Percentiles rank a stretch among this genome's conserved stretches.
phyloP scores from a whole-genome alignment of 2,888 invertebrate species.

The Erebia aethiops region DNA sequence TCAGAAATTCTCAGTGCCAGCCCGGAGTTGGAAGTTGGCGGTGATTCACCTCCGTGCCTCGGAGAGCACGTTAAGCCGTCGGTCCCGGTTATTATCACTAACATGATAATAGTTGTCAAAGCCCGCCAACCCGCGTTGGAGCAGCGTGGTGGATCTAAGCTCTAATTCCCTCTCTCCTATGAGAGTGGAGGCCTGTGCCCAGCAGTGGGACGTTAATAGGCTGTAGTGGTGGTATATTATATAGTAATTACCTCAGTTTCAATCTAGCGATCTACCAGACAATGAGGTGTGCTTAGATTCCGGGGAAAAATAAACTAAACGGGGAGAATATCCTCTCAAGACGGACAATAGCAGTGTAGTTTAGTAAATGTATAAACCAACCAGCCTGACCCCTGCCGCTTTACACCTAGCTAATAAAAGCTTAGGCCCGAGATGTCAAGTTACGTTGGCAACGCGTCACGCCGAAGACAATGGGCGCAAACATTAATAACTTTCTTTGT shows the following conservation, averaged over 20 bases:
- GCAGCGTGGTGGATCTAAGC: no score
- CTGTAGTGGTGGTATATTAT: no score
- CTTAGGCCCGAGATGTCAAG: conserved; percentile 45
- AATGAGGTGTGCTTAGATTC: conserved; percentile 45
- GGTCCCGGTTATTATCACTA: no score
- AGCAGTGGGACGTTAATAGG: no score
- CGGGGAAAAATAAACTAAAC: conserved; percentile 48
- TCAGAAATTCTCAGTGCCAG: no score
- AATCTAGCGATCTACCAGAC: conserved; percentile 44
- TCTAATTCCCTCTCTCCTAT: no score
- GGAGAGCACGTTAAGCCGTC: no score
- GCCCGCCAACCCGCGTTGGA: no score
- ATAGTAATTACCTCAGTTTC: conserved; percentile 40
- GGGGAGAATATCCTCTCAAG: conserved; percentile 54
- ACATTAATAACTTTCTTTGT: conserved; percentile 81
- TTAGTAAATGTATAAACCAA: conserved; percentile 61
- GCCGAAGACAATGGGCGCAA: conserved; percentile 72
- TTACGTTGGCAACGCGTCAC: conserved; percentile 58
- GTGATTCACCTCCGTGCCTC: no score
- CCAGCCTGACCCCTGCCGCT: conserved; percentile 48
- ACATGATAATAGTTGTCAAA: no score
- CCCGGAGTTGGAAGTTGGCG: no score
- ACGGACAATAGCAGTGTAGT: conserved; percentile 70
- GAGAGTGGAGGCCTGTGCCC: no score
- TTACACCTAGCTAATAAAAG: conserved; percentile 41